Evolutionary conservation across 2,888 invertebrate genomes (phyloP).

Genomic region (Halictus quadricinctus): DNA sequence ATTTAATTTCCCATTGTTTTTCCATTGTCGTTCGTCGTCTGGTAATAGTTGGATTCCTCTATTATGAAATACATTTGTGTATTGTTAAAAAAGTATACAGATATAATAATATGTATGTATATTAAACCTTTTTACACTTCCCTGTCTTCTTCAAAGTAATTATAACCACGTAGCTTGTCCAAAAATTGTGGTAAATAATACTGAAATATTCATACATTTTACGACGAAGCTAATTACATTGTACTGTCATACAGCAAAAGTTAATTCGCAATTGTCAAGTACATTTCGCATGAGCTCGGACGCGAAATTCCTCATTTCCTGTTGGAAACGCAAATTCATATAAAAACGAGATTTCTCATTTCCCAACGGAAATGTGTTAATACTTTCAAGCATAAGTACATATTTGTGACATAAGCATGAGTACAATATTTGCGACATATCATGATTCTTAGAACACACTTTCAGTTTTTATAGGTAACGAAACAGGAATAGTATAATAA

Average conservation of each 20-base stretch:
- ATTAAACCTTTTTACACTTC: too few species aligned
- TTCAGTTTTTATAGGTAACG: too few species aligned
- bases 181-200: not conserved
- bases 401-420: too few species aligned
- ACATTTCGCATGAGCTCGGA: not conserved
- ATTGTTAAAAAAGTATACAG: too few species aligned
- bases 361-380: not conserved
- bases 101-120: too few species aligned
- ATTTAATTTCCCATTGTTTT: not conserved
- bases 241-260: not conserved
- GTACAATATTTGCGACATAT: too few species aligned
- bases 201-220: too few species aligned
- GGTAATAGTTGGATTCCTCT: not conserved
- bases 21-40: not conserved
- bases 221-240: not conserved
- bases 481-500: too few species aligned
- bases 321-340: not conserved
- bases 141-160: not conserved
- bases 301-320: slow-evolving; percentile 5
- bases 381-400: not conserved
- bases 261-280: slow-evolving; percentile 5
- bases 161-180: not conserved
- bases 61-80: too few species aligned
- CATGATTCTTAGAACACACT: too few species aligned
- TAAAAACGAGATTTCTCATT: slow-evolving; percentile 1